Evolutionary conservation across 2,797 vertebrate species (phyloP), one percentile per base, ranked within the genome.

Genomic region (Danio albolineatus): DNA sequence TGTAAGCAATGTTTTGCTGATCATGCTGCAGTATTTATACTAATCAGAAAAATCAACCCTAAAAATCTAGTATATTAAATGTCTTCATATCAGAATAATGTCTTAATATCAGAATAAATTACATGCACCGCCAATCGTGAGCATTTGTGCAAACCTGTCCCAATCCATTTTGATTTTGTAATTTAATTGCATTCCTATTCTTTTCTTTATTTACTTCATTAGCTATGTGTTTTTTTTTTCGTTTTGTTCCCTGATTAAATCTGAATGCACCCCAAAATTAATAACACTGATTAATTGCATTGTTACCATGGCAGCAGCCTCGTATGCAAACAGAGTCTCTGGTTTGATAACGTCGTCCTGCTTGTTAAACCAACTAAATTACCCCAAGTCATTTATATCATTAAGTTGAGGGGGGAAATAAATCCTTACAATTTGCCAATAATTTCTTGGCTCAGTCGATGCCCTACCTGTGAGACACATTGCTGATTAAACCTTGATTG

Each of bases 401-500:
- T 90, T 92, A 89, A 82, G 80, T 83, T 81, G 86, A 78, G 83
- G 87, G 72, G 78, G 73, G 79, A 76, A 92, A 93, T 92, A 94
- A 92, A 93, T 94, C 89, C 88, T 83, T 62, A 79, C 85, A 89
- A 92, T 93, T 95, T 88, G 84, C 87, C 84, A 76, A 91, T 92
- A 85, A 93, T 95, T 93, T 93, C 92, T 88, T 92, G 90, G 85
- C 89, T 93, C 89, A 84, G 83, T 86, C 94, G 89, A 92, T 92
- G 93, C 87, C 89, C 89, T 93, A 93, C 90, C 91, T 92, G 86
- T 84, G 90, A 95, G 92, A 95, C 91, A 88, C 88, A 82, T 86
- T 70, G 91, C 92, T 96, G 93, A 96, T 96, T 96, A 95, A 96
- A 94, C 89, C 92, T 87, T 92, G 91, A 95, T 94, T 96, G 91